Evolutionary conservation across 2,113 vertebrate species (phyloP), one percentile per base, ranked within the genome.

Genomic region (Fulica atra): DNA sequence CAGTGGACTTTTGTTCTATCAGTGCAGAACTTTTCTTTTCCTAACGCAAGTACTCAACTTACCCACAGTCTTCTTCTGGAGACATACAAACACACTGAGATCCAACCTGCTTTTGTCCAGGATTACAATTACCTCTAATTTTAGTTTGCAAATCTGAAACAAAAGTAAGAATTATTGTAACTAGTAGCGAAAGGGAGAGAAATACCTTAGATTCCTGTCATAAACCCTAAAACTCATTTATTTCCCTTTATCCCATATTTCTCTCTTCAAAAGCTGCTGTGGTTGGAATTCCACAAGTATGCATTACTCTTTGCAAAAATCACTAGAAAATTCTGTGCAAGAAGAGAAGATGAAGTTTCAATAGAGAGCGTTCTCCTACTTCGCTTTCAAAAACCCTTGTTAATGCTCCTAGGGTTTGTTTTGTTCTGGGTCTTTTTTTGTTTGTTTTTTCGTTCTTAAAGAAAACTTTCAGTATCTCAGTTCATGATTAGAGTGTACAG

Each of bases 21-120:
- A 25, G 7, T 6, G 14, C 13, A 68, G 56, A 74, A 38, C 17
- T 81, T 81, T 33, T 50, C n/a, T 79, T 88, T 81, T 73, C 60
- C 64, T 83, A 48, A 17, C 28, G 63, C 29, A 70, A 59, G 10
- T 56, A 42, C 35, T 61, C 64, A 57, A 84, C 98, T 98, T 94
- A 99, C 99, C 97, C 66, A 94, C 99, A 99, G 3, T 98, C 98
- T 76, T 99, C 97, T 78, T 97, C 97, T 54, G 98, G 97, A 92
- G 97, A 98, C 86, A 99, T 92, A 59, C 99, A 99, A 78, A 98
- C 86, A 91, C 99, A 99, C 13, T 93, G 81, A 31, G 98, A 98
- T 46, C 94, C 97, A 54, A 96, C 88, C 5, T 95, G 96, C 20
- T 95, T 98, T 96, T 99, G 69, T 92, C 99, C 99, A 57, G 85